phyloP scores from a whole-genome alignment of 1,140 invertebrate species.

The Homalodisca vitripennis region DNA sequence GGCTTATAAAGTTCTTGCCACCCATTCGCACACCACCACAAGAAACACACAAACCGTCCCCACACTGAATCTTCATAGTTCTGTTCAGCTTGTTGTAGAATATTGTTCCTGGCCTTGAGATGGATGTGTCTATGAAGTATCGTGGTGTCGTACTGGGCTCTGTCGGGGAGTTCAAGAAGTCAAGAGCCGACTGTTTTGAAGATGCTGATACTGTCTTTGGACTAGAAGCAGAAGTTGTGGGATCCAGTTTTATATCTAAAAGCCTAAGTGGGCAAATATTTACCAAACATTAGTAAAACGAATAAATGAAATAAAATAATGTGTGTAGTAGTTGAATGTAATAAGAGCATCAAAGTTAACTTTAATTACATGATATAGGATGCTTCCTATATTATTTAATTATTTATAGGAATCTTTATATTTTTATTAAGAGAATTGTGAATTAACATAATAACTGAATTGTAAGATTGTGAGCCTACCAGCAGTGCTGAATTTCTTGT shows the following conservation, averaged over 20 bases:
- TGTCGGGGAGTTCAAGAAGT: slow-evolving; percentile 32
- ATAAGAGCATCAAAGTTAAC: no score
- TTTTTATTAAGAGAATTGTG: no score
- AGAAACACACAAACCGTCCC: slow-evolving; percentile 38
- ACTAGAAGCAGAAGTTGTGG: background rate
- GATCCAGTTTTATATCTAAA: background rate
- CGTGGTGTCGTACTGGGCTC: background rate
- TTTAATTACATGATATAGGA: no score
- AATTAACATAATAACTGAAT: no score
- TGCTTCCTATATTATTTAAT: no score
- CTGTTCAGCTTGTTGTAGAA: slow-evolving; percentile 35
- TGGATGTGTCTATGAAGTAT: background rate
- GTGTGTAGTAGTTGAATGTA: no score
- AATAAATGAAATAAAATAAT: background rate
- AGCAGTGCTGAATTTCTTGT: no score
- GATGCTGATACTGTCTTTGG: background rate
- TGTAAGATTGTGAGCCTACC: no score
- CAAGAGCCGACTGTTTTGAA: slow-evolving; percentile 32
- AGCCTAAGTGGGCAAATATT: no score
- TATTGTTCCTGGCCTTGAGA: slow-evolving; percentile 31
- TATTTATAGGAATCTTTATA: no score
- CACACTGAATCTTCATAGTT: slow-evolving; percentile 37
- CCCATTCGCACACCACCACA: slow-evolving; percentile 33
- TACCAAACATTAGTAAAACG: background rate
- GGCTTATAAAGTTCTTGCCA: slow-evolving; percentile 37